Evolutionary conservation across 2,888 invertebrate genomes (phyloP), one percentile per base, ranked within the genome.

Genomic region (Leptopilina drosophilae): DNA sequence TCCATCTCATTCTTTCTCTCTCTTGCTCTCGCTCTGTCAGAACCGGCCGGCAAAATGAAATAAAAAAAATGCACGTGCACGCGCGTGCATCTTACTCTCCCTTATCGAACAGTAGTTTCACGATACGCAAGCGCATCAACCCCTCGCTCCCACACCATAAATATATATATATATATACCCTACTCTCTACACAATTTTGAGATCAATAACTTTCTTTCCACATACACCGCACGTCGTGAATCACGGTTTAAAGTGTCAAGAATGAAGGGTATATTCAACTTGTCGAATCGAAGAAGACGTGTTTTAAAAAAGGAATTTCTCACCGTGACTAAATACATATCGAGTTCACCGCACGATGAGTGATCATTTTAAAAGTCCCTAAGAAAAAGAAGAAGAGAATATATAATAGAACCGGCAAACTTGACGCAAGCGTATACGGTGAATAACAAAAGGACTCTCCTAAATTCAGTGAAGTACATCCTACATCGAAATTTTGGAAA

Each of bases 341-440:
- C 40, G 73, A 33, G 73, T 56, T 73, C 73, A 73, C 56, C 73
- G 56, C 73, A 73, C 73, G 73, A 73, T 73, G 73, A 73, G 53
- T 73, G 73, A 56, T 73, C 26, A 33, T 69, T 73, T 73, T 53
- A 73, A 56, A 56, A 14, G 26, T 26, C 56, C 66, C 62, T 15
- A 66, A 49, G 33, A 9, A 73, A 56, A 33, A 73, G 33, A 46
- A 66, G 42, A 56, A 33, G 33, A 33, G 33, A 33, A 33, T 33
- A 33, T 33, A 33, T 33, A 33, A 9, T 33, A 56, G 73, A 73
- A 56, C 56, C 56, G 73, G 73, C 73, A 33, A 33, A 53, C 33
- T 73, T 73, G 73, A 79, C 79, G 79, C 79, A 84, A 81, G 83
- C 83, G 83, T 82, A 77, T 77, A 78, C 82, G 76, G 76, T 79